Conservation (phyloP, 2,113 vertebrate species). For the Pseudorectes ferrugineus region DNA sequence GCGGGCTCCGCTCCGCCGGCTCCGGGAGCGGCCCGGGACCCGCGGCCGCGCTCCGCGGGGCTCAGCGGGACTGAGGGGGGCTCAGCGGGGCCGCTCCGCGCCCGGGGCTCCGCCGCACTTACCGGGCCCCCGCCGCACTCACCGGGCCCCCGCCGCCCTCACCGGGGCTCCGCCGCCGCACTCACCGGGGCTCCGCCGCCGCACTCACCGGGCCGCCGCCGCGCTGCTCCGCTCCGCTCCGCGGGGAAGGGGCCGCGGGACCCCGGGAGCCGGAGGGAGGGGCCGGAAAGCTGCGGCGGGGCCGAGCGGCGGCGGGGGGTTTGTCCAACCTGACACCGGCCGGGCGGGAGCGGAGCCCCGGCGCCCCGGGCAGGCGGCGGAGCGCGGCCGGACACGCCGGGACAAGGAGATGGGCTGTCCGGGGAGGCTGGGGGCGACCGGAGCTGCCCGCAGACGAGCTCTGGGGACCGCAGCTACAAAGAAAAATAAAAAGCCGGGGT, state of each 20-base stretch:
- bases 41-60: background rate
- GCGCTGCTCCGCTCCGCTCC: background rate
- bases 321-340: background rate
- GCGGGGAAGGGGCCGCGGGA: background rate
- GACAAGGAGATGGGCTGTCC: background rate
- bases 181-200: background rate
- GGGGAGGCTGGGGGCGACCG: background rate
- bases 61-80: too few species aligned
- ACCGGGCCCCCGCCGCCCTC: background rate
- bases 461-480: background rate
- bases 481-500: too few species aligned
- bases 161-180: too few species aligned
- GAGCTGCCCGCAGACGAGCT: background rate
- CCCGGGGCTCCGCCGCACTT: too few species aligned
- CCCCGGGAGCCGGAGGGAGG: slow-evolving; percentile 65
- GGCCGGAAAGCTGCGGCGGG: slow-evolving; percentile 48
- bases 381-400: background rate
- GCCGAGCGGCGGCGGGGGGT: background rate
- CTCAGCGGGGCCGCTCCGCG: too few species aligned
- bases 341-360: background rate
- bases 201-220: background rate
- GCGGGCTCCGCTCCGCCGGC: background rate
- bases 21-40: background rate
- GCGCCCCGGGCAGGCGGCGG: background rate
- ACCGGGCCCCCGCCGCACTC: background rate